These are phyloP conservation scores for Nemapogon koenigi DNA, from an alignment of 2,888 invertebrate species.

Conservation along the genomic window DNA sequence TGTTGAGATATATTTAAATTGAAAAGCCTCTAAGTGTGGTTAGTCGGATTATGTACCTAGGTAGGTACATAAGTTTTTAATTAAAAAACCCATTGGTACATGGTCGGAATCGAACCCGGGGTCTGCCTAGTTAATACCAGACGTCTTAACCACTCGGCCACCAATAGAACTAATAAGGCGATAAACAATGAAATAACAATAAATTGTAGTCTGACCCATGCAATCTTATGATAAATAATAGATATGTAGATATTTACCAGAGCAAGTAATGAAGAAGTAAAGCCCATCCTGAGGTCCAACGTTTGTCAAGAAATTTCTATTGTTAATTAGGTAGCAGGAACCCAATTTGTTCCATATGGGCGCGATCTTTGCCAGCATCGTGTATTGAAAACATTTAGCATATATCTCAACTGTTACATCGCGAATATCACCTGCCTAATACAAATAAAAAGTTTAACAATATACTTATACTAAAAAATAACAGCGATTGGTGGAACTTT, in stretches of 20 bases:
- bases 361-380: slow-evolving; percentile 45
- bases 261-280: slow-evolving; percentile 26
- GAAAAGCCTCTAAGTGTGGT: no score
- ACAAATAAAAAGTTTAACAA: no score
- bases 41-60: no score
- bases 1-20: no score
- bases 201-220: neutral
- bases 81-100: no score
- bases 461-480: no score
- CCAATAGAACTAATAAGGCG: no score
- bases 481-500: no score
- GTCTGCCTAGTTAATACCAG: neutral
- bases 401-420: slow-evolving; percentile 31
- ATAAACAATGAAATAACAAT: slow-evolving; percentile 6
- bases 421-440: slow-evolving; percentile 36
- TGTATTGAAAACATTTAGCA: slow-evolving; percentile 44
- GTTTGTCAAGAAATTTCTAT: slow-evolving; percentile 40
- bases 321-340: slow-evolving; percentile 38
- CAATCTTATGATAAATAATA: no score
- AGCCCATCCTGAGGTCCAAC: slow-evolving; percentile 38
- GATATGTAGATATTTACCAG: slow-evolving; percentile 32
- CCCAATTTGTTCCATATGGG: slow-evolving; percentile 45
- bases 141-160: no score
- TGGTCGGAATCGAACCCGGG: neutral
- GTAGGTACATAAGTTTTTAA: no score